These are phyloP conservation scores for Onchidella celtica DNA, from an alignment of 2,888 invertebrate genomes.

Conservation along the genomic window DNA sequence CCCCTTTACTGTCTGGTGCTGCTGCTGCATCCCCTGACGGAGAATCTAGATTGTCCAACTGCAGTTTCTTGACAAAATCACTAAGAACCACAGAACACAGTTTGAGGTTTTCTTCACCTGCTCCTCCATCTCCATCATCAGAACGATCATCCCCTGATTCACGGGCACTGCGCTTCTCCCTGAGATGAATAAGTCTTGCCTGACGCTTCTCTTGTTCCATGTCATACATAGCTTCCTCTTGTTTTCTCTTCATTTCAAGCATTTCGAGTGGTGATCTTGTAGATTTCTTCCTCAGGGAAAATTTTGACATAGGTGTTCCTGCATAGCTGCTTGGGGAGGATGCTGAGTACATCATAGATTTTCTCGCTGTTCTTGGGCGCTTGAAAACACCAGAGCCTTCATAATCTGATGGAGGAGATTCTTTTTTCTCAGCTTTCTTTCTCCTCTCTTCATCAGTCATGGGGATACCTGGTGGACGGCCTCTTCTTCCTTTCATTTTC, in stretches of 20 bases:
- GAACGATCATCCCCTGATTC: conserved; percentile 26
- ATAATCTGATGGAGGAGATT: background rate
- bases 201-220: conserved; percentile 63
- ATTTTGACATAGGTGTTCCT: conserved; percentile 47
- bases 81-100: conserved; percentile 63
- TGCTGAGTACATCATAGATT: conserved; percentile 4
- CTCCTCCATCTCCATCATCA: conserved; percentile 50
- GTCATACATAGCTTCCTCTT: conserved; percentile 69
- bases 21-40: conserved; percentile 3
- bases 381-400: background rate
- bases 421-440: background rate
- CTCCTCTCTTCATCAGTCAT: conserved; percentile 44
- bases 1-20: background rate
- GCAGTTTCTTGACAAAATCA: conserved; percentile 70
- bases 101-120: background rate
- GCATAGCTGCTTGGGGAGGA: background rate
- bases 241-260: conserved; percentile 69
- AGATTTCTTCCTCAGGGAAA: conserved; percentile 67
- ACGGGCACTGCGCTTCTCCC: conserved; percentile 35
- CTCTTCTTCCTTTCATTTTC: conserved; percentile 44
- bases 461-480: conserved; percentile 40
- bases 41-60: conserved; percentile 53
- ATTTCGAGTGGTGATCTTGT: conserved; percentile 72
- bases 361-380: background rate
- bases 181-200: conserved; percentile 34